These are phyloP conservation scores for Leucophora obtusa DNA, from an alignment of 2,888 invertebrate genomes.

Conservation along the genomic window DNA sequence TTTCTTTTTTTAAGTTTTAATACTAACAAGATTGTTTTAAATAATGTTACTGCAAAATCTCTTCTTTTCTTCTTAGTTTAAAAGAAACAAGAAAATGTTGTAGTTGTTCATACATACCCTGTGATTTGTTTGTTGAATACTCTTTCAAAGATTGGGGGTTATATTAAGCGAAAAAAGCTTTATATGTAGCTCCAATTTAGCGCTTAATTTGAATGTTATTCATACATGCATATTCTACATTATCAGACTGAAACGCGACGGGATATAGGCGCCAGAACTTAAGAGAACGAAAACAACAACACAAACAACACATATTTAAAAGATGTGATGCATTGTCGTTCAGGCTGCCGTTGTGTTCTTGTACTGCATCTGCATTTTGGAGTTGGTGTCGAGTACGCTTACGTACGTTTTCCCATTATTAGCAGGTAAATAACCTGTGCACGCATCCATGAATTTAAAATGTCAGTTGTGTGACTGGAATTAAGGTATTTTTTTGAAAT, in stretches of 20 bases:
- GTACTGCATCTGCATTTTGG: conserved; percentile 56
- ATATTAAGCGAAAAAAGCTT: conserved; percentile 19
- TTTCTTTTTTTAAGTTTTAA: not conserved
- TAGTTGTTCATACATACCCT: conserved; percentile 14
- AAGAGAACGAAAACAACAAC: conserved; percentile 8
- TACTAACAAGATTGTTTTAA: conserved; percentile 41
- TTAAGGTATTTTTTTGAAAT: conserved; percentile 17
- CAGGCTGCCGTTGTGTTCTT: not conserved
- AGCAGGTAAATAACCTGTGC: conserved; percentile 64
- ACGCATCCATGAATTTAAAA: conserved; percentile 64
- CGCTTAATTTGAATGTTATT: conserved; percentile 72
- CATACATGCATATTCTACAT: conserved; percentile 71
- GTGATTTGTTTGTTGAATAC: not conserved
- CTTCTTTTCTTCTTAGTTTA: conserved; percentile 2
- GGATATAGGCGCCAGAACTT: conserved; percentile 77
- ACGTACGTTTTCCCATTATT: conserved; percentile 16
- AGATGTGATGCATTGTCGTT: not conserved
- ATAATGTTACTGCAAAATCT: conserved; percentile 34
- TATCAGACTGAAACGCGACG: conserved; percentile 78
- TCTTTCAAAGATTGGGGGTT: not conserved
- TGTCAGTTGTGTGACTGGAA: conserved; percentile 64
- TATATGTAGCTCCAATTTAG: conserved; percentile 63
- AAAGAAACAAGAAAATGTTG: conserved; percentile 18
- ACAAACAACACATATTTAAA: conserved; percentile 46
- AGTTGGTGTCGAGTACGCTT: not conserved